A percentile compares a stretch with the other conserved stretches of the same genome.
Conservation (phyloP, 2,113 vertebrate species). For the Daubentonia madagascariensis region DNA sequence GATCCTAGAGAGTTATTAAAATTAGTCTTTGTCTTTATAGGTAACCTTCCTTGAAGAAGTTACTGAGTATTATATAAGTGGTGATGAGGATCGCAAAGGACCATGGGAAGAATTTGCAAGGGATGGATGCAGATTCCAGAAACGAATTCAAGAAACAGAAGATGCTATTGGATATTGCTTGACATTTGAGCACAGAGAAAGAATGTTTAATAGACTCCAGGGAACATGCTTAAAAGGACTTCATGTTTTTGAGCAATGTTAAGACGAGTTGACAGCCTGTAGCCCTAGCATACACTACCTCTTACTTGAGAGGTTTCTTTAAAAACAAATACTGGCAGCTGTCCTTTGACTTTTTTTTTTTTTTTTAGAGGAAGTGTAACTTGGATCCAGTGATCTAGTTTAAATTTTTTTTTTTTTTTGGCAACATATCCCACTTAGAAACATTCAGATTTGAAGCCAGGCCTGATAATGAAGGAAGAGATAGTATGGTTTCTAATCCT, state of each 20-base stretch:
- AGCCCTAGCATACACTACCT: not conserved
- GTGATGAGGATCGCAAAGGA: slow-evolving; percentile 92
- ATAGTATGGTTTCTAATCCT: slow-evolving; percentile 14
- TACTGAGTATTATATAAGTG: slow-evolving; percentile 91
- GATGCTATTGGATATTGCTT: slow-evolving; percentile 90
- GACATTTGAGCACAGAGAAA: slow-evolving; percentile 85
- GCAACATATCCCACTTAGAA: not conserved
- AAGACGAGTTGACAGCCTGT: not conserved
- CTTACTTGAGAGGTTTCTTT: slow-evolving; percentile 63
- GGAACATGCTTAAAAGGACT: not conserved
- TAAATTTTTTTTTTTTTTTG: not conserved
- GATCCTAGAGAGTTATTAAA: slow-evolving; percentile 20
- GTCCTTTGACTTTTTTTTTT: slow-evolving; percentile 40
- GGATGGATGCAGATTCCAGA: slow-evolving; percentile 92
- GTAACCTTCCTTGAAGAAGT: slow-evolving; percentile 93
- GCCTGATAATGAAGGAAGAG: not conserved
- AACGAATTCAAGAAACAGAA: slow-evolving; percentile 93
- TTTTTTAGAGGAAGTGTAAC: not conserved
- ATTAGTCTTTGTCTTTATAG: slow-evolving; percentile 81
- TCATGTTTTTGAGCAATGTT: slow-evolving; percentile 61
- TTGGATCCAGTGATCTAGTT: slow-evolving; percentile 6
- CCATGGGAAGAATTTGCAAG: slow-evolving; percentile 96
- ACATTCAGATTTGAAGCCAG: not conserved
- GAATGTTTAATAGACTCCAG: slow-evolving; percentile 78
- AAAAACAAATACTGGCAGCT: slow-evolving; percentile 75